Evolutionary conservation across 2,888 invertebrate genomes (phyloP).

Genomic region (Siphlonurus alternatus): DNA sequence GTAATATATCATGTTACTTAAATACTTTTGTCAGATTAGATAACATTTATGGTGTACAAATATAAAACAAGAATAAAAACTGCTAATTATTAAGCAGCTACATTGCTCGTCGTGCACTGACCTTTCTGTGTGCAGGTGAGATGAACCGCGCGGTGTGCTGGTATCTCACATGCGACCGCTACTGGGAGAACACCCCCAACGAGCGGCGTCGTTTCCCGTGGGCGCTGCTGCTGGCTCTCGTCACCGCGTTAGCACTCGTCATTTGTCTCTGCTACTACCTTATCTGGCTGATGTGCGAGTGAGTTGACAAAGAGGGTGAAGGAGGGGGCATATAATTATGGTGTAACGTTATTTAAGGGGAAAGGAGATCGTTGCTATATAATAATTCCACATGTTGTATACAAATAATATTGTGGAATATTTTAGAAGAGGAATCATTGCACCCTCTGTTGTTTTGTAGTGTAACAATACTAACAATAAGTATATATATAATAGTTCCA

Average conservation of each 20-base stretch:
- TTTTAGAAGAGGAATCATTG: too few relatives aligned
- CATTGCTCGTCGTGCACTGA: too few relatives aligned
- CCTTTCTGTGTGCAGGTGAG: conserved; percentile 49
- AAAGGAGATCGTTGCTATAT: too few relatives aligned
- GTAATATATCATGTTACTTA: background rate
- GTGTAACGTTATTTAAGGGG: too few relatives aligned
- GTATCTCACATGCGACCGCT: conserved; percentile 81
- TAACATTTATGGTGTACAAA: too few relatives aligned
- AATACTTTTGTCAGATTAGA: background rate
- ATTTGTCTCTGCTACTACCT: conserved; percentile 83
- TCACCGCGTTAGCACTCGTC: conserved; percentile 63
- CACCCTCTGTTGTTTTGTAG: too few relatives aligned
- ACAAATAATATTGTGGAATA: too few relatives aligned
- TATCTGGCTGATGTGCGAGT: conserved; percentile 87
- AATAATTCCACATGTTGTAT: too few relatives aligned
- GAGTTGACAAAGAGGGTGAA: conserved; percentile 36
- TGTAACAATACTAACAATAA: too few relatives aligned
- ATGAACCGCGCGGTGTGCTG: conserved; percentile 80
- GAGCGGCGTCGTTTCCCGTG: conserved; percentile 64
- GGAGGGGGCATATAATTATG: too few relatives aligned
- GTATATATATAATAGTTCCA: too few relatives aligned
- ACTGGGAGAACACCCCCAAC: conserved; percentile 71
- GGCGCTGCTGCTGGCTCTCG: conserved; percentile 58
- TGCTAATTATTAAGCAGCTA: background rate
- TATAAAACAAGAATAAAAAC: background rate